A percentile compares a stretch with the other conserved stretches of the same genome.
These are phyloP conservation scores for Asarcornis scutulata DNA, from an alignment of 2,113 vertebrate species.

Conservation along the genomic window DNA sequence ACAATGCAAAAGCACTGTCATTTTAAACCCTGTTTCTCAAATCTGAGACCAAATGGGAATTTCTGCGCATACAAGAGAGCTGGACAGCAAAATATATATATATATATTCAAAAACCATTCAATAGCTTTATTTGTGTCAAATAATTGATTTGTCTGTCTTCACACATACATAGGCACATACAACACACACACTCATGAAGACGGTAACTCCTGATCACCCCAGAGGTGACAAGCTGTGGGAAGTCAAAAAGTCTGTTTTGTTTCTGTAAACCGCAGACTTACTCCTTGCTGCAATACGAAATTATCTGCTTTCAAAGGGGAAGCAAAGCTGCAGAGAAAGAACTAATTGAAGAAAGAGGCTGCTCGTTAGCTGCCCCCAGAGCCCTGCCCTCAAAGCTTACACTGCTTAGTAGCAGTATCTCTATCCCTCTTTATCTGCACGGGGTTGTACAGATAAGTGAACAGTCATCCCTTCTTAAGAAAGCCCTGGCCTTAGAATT, in stretches of 20 bases:
- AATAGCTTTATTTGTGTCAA: neutral
- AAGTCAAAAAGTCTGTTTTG: neutral
- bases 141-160: neutral
- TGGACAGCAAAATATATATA: neutral
- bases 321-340: constrained; percentile 13
- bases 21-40: neutral
- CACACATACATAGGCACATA: accelerated
- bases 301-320: neutral
- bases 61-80: neutral
- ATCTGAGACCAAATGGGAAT: neutral
- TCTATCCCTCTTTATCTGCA: neutral
- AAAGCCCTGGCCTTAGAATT: neutral
- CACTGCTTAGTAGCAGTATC: neutral
- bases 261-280: neutral
- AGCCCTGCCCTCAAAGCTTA: neutral
- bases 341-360: neutral
- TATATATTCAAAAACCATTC: neutral
- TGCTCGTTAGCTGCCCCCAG: neutral
- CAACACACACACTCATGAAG: neutral
- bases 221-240: neutral
- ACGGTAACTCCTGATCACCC: neutral
- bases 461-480: neutral
- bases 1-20: neutral
- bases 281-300: neutral
- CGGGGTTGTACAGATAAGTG: neutral